Evolutionary conservation across 2,113 vertebrate genomes (phyloP).

Genomic region (Chunga burmeisteri): DNA sequence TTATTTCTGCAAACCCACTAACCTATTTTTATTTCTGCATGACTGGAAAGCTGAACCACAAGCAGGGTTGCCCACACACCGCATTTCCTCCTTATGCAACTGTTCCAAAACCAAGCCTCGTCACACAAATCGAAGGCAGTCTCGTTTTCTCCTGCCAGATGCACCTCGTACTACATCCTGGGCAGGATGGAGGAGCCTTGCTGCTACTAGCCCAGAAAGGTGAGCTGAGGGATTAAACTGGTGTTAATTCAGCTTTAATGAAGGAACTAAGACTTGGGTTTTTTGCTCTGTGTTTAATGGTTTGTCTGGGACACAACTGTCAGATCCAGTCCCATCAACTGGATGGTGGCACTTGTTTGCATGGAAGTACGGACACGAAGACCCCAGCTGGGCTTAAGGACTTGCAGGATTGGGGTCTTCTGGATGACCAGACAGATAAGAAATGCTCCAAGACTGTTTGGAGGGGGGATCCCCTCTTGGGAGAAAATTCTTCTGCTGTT

Average conservation of each 20-base stretch:
- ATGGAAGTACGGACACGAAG: too few relatives aligned
- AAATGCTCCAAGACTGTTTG: background rate
- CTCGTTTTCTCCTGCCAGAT: background rate
- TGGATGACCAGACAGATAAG: background rate
- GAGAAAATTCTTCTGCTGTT: background rate
- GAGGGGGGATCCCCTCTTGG: background rate
- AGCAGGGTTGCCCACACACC: rapidly evolving
- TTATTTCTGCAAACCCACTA: background rate
- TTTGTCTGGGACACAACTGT: background rate
- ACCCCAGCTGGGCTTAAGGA: background rate
- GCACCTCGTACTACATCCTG: background rate
- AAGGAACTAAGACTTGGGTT: background rate
- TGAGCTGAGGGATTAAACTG: background rate
- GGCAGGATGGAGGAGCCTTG: background rate
- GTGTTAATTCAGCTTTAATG: background rate
- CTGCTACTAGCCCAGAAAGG: background rate
- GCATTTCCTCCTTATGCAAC: background rate
- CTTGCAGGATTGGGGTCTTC: background rate
- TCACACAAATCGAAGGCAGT: background rate
- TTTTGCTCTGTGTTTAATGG: background rate
- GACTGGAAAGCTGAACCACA: background rate
- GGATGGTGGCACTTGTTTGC: background rate
- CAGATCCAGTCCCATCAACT: background rate
- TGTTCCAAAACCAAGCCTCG: rapidly evolving
- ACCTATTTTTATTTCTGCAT: background rate